phyloP scores from a whole-genome alignment of 2,888 invertebrate genomes.

The Lasioglossum zephyrum region DNA sequence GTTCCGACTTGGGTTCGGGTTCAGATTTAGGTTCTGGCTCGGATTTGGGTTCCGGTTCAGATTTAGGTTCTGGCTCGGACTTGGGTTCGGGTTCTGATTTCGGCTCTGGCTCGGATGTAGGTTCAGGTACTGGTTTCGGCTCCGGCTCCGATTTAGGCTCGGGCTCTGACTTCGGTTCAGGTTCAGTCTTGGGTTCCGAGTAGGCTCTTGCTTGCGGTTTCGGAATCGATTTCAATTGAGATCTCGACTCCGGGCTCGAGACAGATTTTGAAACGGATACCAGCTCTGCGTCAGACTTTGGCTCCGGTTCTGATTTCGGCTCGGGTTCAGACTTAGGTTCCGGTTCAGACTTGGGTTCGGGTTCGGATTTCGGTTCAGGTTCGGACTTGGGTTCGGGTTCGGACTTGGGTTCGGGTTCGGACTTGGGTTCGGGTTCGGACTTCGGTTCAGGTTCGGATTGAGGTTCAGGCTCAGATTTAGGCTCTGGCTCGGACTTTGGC shows the following conservation, averaged over 20 bases:
- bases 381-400: constrained; percentile 78
- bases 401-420: constrained; percentile 82
- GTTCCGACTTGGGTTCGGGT: constrained; percentile 78
- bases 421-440: constrained; percentile 85
- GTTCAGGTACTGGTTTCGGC: constrained; percentile 82
- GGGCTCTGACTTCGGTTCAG: constrained; percentile 75
- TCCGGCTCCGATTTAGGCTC: constrained; percentile 80
- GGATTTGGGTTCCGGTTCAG: constrained; percentile 83
- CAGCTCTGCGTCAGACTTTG: constrained; percentile 76
- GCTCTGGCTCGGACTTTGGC: constrained; percentile 82
- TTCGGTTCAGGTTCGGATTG: constrained; percentile 84
- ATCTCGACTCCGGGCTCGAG: constrained; percentile 79
- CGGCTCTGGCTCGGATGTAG: constrained; percentile 82
- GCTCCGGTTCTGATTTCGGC: constrained; percentile 81
- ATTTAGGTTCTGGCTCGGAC: constrained; percentile 81
- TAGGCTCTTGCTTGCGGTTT: constrained; percentile 78
- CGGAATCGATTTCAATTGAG: constrained; percentile 76
- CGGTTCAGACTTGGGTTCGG: constrained; percentile 82
- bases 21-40: constrained; percentile 81
- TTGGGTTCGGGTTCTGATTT: constrained; percentile 83
- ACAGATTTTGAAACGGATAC: constrained; percentile 81
- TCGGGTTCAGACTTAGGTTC: constrained; percentile 78
- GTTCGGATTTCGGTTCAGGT: constrained; percentile 79
- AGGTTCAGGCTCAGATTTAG: constrained; percentile 83
- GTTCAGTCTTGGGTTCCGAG: constrained; percentile 78